Evolutionary conservation across 1,140 invertebrate genomes (phyloP), one percentile per base, ranked within the genome.

Genomic region (Ganaspis sp.): DNA sequence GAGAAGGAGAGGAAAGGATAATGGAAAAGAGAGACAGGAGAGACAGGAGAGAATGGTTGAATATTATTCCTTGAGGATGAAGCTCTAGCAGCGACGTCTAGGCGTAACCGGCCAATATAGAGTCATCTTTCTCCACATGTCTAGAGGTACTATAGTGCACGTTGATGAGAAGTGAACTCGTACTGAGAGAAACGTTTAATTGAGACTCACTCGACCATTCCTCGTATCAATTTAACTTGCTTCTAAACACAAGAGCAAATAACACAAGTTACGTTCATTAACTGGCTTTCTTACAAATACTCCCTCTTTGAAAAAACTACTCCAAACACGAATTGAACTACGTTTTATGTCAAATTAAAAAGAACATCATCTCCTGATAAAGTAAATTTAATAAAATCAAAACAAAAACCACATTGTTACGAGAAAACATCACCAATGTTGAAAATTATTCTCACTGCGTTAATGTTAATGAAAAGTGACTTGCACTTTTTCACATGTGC

Each of bases 61-160:
- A 87, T 88, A 88, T 34, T 29, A 23, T 88, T 87, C 85, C 85
- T 87, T 81, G 83, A 86, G 85, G 58, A 64, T 64, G 58, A 64
- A 64, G 58, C 54, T 64, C 11, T 29, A 64, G 54, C 54, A 64
- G 54, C 21, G 26, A 64, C 21, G 11, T 64, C 23, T 64, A 64
- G 26, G 58, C 58, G 58, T 64, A 64, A 29, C 58, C 26, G 58
- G 80, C 82, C 86, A 86, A 87, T 87, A 87, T 83, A 84, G 58
- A 85, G 77, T 81, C 82, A 87, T 86, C 84, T 86, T 86, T 80
- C 77, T 73, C 49, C 73, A 64, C 54, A 64, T 64, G 58, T 64
- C 58, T 64, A 29, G 58, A 15, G 71, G 75, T 64, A n/a, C 23
- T 64, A 29, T 64, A 64, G 58, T 15, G 23, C 26, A 64, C 58